These are phyloP conservation scores for Azorinus chamasolen DNA, from an alignment of 2,888 invertebrate genomes.

Conservation along the genomic window DNA sequence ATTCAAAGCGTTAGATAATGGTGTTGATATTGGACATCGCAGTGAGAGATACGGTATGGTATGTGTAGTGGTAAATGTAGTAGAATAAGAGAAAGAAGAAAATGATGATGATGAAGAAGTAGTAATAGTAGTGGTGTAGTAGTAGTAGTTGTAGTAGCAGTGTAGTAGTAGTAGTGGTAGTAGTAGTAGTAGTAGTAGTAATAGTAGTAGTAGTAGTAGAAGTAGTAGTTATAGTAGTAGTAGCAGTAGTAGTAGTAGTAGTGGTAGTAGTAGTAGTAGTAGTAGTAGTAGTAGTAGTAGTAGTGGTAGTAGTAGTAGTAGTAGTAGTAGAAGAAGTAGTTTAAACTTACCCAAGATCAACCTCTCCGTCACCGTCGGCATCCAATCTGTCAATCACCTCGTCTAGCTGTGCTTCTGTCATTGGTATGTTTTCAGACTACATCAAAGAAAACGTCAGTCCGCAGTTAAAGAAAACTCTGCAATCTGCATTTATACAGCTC, in stretches of 20 bases:
- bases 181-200: slow-evolving; percentile 2
- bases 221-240: slow-evolving; percentile 1
- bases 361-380: slow-evolving; percentile 74
- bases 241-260: slow-evolving; percentile 7
- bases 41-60: too few relatives aligned
- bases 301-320: slow-evolving; percentile 1
- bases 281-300: slow-evolving; percentile 5
- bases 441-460: slow-evolving; percentile 7
- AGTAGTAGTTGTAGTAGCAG: too few relatives aligned
- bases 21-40: too few relatives aligned
- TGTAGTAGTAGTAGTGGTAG: not conserved
- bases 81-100: too few relatives aligned
- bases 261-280: slow-evolving; percentile 1
- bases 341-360: slow-evolving; percentile 73
- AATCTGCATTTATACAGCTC: too few relatives aligned
- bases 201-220: slow-evolving; percentile 1
- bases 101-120: too few relatives aligned
- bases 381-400: slow-evolving; percentile 72
- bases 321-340: slow-evolving; percentile 2
- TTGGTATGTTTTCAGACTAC: slow-evolving; percentile 72
- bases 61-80: too few relatives aligned
- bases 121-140: too few relatives aligned
- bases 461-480: too few relatives aligned
- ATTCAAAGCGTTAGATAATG: too few relatives aligned
- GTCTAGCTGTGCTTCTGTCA: slow-evolving; percentile 76